Evolutionary conservation across 1,140 invertebrate genomes (phyloP).

Genomic region (Gonioctena quinquepunctata): DNA sequence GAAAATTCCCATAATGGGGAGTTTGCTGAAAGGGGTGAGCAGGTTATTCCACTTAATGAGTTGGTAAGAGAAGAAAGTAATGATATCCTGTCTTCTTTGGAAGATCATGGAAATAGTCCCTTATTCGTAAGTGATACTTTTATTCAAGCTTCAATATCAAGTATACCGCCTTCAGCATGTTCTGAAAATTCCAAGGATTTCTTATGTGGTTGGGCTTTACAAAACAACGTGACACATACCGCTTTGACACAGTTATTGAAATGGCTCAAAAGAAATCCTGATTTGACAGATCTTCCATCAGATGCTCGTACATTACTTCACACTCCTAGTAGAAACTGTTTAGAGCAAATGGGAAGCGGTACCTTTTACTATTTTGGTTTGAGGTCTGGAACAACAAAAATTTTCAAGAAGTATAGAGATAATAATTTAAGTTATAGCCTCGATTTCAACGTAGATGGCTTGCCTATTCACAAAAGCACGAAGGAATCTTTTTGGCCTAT

Average conservation of each 20-base stretch:
- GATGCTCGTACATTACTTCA: conserved; percentile 1
- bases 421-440: too few relatives aligned
- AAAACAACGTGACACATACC: conserved; percentile 1
- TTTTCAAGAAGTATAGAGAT: not conserved
- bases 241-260: not conserved
- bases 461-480: conserved; percentile 7
- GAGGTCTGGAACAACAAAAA: not conserved
- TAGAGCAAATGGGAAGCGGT: not conserved
- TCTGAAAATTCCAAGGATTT: not conserved
- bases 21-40: too few relatives aligned
- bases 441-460: not conserved
- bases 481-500: conserved; percentile 17
- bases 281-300: not conserved
- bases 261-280: not conserved
- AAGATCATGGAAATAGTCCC: too few relatives aligned
- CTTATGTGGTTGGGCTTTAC: not conserved
- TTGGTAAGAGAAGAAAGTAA: too few relatives aligned
- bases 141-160: too few relatives aligned
- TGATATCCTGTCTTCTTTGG: too few relatives aligned
- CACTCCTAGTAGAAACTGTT: not conserved
- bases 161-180: too few relatives aligned
- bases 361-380: not conserved
- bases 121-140: too few relatives aligned
- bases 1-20: too few relatives aligned
- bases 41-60: too few relatives aligned